Conservation (phyloP, 2,888 invertebrate species). For the Atrina japonica region DNA sequence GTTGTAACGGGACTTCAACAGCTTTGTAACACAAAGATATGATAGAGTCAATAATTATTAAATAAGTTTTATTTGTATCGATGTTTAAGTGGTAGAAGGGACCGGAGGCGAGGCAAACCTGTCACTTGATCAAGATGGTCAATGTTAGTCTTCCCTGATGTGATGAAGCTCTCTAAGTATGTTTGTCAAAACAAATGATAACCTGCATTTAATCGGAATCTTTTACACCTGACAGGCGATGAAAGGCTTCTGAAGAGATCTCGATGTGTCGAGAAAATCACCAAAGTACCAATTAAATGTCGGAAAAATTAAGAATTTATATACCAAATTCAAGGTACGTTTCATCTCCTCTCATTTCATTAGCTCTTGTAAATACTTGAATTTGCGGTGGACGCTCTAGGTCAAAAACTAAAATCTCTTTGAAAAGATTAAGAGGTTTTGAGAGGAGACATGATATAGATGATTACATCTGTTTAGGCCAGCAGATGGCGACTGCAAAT, state of each 20-base stretch:
- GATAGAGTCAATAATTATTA: no score
- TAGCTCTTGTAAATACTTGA: conserved; percentile 46
- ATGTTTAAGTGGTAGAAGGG: no score
- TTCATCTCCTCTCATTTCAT: conserved; percentile 36
- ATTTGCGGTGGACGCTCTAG: conserved; percentile 43
- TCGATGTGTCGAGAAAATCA: neutral
- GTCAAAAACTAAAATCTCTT: conserved; percentile 30
- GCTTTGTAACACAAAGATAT: no score
- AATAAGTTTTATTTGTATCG: no score
- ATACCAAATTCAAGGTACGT: conserved; percentile 31
- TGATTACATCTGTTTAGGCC: conserved; percentile 34
- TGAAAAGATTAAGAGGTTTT: conserved; percentile 42
- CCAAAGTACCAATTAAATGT: conserved; percentile 40
- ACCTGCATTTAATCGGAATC: conserved; percentile 5
- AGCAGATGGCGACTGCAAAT: conserved; percentile 45
- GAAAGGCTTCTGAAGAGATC: neutral
- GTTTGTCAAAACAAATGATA: neutral
- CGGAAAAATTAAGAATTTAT: conserved; percentile 33
- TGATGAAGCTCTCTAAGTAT: neutral
- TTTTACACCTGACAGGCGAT: neutral
- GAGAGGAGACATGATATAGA: conserved; percentile 37
- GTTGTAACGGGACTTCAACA: no score
- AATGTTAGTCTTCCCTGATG: conserved; percentile 6
- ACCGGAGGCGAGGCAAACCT: no score
- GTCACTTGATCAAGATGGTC: conserved; percentile 27